Evolutionary conservation across 1,140 invertebrate species (phyloP).

Genomic region (Mesaphorura yosii): DNA sequence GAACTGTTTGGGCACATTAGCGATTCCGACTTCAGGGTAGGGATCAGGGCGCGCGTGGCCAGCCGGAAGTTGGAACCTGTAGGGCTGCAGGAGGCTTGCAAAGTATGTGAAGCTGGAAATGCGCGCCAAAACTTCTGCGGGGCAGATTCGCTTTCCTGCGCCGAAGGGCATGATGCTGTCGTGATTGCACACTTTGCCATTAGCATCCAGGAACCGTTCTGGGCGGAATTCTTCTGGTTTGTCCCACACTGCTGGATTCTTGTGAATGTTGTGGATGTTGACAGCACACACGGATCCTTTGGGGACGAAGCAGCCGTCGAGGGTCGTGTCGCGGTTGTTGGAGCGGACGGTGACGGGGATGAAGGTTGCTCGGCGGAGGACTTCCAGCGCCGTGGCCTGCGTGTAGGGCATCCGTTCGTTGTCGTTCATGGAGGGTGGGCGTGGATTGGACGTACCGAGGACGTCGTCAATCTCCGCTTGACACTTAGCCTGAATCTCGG

Average conservation of each 20-base stretch:
- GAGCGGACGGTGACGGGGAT: slow-evolving; percentile 62
- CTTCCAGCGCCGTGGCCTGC: slow-evolving; percentile 61
- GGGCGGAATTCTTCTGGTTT: slow-evolving; percentile 39
- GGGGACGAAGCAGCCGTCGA: slow-evolving; percentile 60
- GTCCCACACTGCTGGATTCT: slow-evolving; percentile 32
- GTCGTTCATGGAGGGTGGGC: slow-evolving; percentile 55
- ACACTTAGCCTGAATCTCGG: slow-evolving; percentile 63
- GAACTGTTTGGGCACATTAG: slow-evolving; percentile 4
- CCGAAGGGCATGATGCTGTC: slow-evolving; percentile 14
- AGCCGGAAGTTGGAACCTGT: slow-evolving; percentile 1
- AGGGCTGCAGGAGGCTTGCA: slow-evolving; percentile 7
- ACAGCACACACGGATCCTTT: slow-evolving; percentile 44
- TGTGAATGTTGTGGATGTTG: slow-evolving; percentile 38
- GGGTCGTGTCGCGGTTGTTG: slow-evolving; percentile 53
- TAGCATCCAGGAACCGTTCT: slow-evolving; percentile 55
- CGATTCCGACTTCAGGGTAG: slow-evolving; percentile 2
- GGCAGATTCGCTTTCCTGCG: slow-evolving; percentile 4
- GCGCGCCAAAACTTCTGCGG: slow-evolving; percentile 16
- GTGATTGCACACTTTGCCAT: slow-evolving; percentile 14
- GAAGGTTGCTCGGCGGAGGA: slow-evolving; percentile 61
- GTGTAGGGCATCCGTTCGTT: slow-evolving; percentile 62
- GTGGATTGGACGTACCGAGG: slow-evolving; percentile 52
- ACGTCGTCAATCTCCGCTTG: slow-evolving; percentile 67
- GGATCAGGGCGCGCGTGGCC: not conserved
- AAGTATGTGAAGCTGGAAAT: slow-evolving; percentile 14